Evolutionary conservation across 2,888 invertebrate species (phyloP).

Genomic region (Ditula angustiorana): DNA sequence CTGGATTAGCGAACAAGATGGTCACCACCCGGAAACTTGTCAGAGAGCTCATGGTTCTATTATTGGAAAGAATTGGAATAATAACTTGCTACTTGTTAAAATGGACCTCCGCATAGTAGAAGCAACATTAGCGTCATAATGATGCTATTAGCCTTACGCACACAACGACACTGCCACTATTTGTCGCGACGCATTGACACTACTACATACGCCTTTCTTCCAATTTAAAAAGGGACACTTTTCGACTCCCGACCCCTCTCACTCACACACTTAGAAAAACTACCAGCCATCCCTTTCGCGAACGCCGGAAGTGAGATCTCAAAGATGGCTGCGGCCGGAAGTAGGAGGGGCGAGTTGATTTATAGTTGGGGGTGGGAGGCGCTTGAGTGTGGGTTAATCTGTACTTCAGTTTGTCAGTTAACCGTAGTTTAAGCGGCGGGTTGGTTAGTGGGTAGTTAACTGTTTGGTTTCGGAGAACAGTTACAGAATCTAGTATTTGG

Average conservation of each 20-base stretch:
- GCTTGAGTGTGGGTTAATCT: constrained; percentile 39
- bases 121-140: not conserved
- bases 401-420: constrained; percentile 20
- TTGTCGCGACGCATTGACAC: not conserved
- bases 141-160: not conserved
- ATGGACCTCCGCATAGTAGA: too few species aligned
- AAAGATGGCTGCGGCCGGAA: constrained; percentile 83
- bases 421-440: constrained; percentile 25
- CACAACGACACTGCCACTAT: not conserved
- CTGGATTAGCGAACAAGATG: too few species aligned
- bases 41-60: too few species aligned
- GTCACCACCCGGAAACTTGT: too few species aligned
- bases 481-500: not conserved
- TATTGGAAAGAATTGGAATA: too few species aligned
- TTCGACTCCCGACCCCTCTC: constrained; percentile 3
- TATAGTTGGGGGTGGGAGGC: constrained; percentile 66
- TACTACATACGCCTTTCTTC: not conserved
- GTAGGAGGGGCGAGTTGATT: constrained; percentile 81
- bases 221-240: not conserved
- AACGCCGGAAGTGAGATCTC: constrained; percentile 79
- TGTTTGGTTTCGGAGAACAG: not conserved
- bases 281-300: constrained; percentile 55
- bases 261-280: constrained; percentile 46
- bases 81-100: too few species aligned
- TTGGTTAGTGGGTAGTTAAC: constrained; percentile 4